phyloP scores from a whole-genome alignment of 2,888 invertebrate species.

The Harpagoxenus sublaevis region DNA sequence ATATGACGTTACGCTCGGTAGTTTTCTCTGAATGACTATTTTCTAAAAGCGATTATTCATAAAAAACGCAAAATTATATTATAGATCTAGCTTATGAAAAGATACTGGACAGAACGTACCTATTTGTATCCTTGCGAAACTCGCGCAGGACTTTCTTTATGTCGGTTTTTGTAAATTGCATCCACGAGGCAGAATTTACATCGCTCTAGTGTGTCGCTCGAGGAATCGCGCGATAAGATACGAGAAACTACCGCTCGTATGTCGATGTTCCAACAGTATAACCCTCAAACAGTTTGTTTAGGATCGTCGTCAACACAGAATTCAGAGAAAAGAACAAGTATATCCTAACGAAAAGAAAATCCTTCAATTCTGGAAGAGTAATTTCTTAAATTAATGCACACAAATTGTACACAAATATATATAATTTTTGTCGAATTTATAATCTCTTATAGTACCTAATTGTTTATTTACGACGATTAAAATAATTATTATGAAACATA shows the following conservation, averaged over 20 bases:
- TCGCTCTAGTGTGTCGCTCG: conserved; percentile 1
- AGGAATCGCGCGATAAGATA: conserved; percentile 29
- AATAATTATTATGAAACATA: background rate
- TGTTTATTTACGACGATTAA: background rate
- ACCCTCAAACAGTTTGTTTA: background rate
- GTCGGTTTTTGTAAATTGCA: conserved; percentile 12
- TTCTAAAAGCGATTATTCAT: background rate
- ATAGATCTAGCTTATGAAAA: background rate
- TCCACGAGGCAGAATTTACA: background rate
- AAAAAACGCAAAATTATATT: conserved; percentile 16
- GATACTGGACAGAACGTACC: background rate
- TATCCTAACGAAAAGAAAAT: no score
- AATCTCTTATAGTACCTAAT: background rate
- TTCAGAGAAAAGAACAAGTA: no score
- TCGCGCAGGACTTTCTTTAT: background rate
- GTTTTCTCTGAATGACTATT: no score
- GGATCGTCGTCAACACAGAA: no score
- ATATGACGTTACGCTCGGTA: no score
- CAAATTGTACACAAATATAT: background rate
- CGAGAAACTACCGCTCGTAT: conserved; percentile 1
- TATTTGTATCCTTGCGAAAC: background rate
- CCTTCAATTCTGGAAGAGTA: background rate
- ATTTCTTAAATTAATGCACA: background rate
- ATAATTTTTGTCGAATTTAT: background rate
- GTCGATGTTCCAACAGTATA: conserved; percentile 15